These are phyloP conservation scores for Dryocosmus kuriphilus DNA, from an alignment of 2,888 invertebrate species.

Conservation along the genomic window DNA sequence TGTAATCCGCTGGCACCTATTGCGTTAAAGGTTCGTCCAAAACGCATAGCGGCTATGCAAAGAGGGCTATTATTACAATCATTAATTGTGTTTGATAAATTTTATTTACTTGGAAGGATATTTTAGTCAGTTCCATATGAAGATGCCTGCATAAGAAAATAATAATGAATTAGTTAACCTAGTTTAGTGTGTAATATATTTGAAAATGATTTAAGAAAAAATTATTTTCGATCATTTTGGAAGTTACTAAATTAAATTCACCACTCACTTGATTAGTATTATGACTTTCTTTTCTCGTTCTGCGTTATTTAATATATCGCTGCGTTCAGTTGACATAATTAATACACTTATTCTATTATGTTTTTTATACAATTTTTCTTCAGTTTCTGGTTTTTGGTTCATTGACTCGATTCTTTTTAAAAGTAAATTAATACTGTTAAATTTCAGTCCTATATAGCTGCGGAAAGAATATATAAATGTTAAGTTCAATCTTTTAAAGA, in stretches of 20 bases:
- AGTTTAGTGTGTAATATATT: no score
- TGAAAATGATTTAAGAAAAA: no score
- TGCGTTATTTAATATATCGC: background rate
- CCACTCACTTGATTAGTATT: no score
- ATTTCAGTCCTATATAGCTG: no score
- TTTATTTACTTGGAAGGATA: background rate
- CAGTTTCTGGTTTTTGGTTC: no score
- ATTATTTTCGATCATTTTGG: no score
- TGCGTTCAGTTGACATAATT: background rate
- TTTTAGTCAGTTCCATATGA: background rate
- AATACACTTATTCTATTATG: background rate
- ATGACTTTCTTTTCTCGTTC: background rate
- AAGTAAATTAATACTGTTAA: constrained; percentile 11
- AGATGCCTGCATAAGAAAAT: background rate
- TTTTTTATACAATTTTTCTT: background rate
- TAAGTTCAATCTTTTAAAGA: background rate
- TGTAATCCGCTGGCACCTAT: no score
- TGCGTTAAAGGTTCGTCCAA: no score
- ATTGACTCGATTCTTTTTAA: background rate
- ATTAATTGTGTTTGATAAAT: background rate
- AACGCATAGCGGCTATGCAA: background rate
- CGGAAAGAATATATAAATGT: no score
- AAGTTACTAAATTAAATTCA: no score
- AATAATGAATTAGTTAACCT: background rate
- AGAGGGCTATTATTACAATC: background rate